A percentile compares a stretch with the other conserved stretches of the same genome.
Evolutionary conservation across 2,113 vertebrate genomes (phyloP).

Genomic region (Triplophysa rosa): DNA sequence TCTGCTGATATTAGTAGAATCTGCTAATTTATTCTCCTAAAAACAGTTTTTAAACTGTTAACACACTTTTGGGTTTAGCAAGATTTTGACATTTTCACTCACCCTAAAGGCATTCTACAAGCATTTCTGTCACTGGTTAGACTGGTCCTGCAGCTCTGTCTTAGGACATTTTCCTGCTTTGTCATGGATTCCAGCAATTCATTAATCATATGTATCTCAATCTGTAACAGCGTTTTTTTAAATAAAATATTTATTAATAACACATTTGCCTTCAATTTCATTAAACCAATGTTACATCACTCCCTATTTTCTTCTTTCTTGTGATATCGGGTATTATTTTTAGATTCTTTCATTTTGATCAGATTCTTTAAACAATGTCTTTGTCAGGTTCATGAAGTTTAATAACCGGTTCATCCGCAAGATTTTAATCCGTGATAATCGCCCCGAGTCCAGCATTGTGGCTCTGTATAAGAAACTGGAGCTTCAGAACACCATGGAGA

Average conservation of each 20-base stretch:
- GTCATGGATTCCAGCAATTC: background rate
- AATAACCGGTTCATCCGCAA: conserved; percentile 86
- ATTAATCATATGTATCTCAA: background rate
- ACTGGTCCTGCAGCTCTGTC: background rate
- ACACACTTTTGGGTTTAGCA: no score
- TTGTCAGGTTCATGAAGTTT: conserved; percentile 89
- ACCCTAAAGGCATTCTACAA: background rate
- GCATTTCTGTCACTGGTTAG: background rate
- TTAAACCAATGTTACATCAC: no score
- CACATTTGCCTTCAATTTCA: no score
- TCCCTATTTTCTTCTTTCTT: no score
- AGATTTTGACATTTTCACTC: background rate
- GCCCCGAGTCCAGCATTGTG: conserved; percentile 89
- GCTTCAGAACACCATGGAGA: conserved; percentile 89
- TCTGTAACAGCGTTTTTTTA: no score
- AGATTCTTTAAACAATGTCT: background rate
- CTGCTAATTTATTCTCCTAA: no score
- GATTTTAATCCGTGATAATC: conserved; percentile 83
- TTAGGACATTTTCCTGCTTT: background rate
- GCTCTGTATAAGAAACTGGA: conserved; percentile 94
- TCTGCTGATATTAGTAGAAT: background rate
- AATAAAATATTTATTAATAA: no score
- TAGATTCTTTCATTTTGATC: background rate
- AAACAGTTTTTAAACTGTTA: no score
- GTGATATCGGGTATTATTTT: no score